These are phyloP conservation scores for Limnephilus marmoratus DNA, from an alignment of 2,888 invertebrate genomes.

Conservation along the genomic window DNA sequence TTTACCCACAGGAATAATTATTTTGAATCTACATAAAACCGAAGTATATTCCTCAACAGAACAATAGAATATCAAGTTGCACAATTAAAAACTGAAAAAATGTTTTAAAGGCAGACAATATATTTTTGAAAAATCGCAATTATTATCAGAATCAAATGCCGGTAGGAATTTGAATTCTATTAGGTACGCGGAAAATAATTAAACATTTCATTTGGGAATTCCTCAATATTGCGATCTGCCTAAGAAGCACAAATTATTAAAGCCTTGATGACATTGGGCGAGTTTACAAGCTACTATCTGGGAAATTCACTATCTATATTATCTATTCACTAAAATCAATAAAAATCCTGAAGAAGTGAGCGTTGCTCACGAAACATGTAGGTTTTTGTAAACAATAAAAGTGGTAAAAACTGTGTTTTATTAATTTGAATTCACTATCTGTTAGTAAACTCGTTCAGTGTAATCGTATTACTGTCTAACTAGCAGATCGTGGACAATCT, in stretches of 20 bases:
- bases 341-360: no score
- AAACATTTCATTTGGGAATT: background rate
- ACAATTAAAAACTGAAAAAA: background rate
- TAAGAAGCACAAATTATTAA: background rate
- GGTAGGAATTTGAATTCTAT: background rate
- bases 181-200: background rate
- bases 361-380: no score
- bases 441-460: no score
- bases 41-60: background rate
- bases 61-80: conserved; percentile 2
- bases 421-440: no score
- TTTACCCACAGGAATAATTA: background rate
- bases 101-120: background rate
- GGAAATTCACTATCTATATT: no score
- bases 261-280: no score
- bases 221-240: background rate
- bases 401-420: no score
- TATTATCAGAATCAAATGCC: background rate
- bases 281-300: no score
- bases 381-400: no score
- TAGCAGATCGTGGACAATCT: no score
- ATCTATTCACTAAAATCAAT: no score
- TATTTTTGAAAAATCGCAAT: background rate
- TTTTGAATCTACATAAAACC: background rate
- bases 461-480: no score